These are phyloP conservation scores for Helicoverpa zea DNA, from an alignment of 1,140 invertebrate genomes.

Conservation along the genomic window DNA sequence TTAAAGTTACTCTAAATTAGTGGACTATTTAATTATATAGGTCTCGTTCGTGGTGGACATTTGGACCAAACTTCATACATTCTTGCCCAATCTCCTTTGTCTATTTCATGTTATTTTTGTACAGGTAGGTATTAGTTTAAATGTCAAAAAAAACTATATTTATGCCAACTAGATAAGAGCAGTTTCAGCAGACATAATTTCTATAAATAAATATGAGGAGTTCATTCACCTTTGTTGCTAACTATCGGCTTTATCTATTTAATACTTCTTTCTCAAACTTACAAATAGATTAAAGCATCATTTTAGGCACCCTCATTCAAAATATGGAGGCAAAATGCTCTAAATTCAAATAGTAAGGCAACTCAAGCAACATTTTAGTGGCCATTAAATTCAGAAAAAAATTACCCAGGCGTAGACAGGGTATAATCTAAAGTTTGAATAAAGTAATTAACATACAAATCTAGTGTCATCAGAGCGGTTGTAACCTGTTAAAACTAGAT, in stretches of 20 bases:
- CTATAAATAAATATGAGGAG: neutral
- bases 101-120: no score
- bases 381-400: neutral
- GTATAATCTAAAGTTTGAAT: neutral
- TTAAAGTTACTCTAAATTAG: no score
- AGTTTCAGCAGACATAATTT: no score
- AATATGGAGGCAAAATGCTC: no score
- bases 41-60: no score
- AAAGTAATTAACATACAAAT: slow-evolving; percentile 18
- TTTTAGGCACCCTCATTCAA: neutral
- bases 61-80: no score
- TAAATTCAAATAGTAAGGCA: no score
- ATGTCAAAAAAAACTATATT: no score
- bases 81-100: no score
- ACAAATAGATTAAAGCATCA: neutral
- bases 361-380: neutral
- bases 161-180: no score
- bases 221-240: slow-evolving; percentile 24
- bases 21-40: no score
- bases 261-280: neutral
- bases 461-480: neutral
- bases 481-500: slow-evolving; percentile 9
- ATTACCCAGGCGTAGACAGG: neutral
- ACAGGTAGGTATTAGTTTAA: no score
- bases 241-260: neutral